Evolutionary conservation across 2,797 vertebrate species (phyloP).

Genomic region (Syndactyla subalaris): DNA sequence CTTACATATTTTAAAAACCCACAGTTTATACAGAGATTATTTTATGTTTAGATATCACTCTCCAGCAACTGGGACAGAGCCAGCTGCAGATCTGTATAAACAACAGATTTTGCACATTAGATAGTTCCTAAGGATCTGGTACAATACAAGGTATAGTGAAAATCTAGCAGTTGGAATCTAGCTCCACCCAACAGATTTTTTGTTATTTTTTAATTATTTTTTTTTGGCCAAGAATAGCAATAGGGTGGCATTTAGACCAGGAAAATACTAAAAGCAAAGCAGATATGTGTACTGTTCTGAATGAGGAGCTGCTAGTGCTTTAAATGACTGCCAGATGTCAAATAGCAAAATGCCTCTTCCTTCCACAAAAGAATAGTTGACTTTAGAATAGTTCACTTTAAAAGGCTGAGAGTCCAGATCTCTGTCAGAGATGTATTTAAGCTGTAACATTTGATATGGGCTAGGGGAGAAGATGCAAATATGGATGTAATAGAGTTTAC

Average conservation of each 20-base stretch:
- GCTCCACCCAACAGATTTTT: background rate
- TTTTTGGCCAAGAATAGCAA: conserved; percentile 34
- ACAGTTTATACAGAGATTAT: conserved; percentile 78
- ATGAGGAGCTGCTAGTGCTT: conserved; percentile 56
- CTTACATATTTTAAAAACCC: conserved; percentile 75
- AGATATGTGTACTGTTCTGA: conserved; percentile 57
- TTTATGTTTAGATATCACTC: conserved; percentile 78
- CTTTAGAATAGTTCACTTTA: conserved; percentile 67
- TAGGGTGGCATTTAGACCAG: background rate
- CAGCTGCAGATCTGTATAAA: conserved; percentile 72
- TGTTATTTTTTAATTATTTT: background rate
- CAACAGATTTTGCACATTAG: conserved; percentile 73
- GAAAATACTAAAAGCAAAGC: conserved; percentile 58
- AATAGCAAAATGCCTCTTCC: conserved; percentile 62
- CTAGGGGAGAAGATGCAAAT: conserved; percentile 54
- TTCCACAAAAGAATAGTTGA: conserved; percentile 58
- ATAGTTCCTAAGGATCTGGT: conserved; percentile 53
- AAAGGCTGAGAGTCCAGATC: conserved; percentile 24
- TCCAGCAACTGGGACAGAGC: conserved; percentile 69
- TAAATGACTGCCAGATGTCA: conserved; percentile 77
- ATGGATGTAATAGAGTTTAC: conserved; percentile 56
- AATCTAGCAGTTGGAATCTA: conserved; percentile 47
- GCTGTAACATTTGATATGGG: conserved; percentile 35
- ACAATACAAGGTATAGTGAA: conserved; percentile 19
- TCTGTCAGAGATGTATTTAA: conserved; percentile 57